Evolutionary conservation across 1,140 invertebrate genomes (phyloP), one percentile per base, ranked within the genome.

Genomic region (Calephelis nemesis): DNA sequence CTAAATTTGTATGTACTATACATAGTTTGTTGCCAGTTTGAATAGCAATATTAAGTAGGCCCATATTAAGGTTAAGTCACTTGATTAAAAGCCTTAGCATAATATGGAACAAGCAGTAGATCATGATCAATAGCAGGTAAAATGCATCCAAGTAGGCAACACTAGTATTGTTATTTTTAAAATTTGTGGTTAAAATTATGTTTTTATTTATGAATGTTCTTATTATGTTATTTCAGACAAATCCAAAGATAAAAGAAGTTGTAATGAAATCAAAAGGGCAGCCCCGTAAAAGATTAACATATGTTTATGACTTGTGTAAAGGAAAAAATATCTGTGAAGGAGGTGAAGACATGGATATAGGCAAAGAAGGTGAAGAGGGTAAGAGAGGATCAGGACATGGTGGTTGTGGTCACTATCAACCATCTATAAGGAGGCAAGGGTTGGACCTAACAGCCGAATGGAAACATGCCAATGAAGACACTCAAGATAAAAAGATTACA

Each of bases 221-320:
- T 39, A 19, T 64, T 30, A 8, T 62, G 64, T 63, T 62, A 9
- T 85, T 87, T 78, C 89, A 95, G 94, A 97, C 95, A 73, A 97
- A 98, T 94, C 97, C 98, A 66, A 99, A 99, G 93, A 98, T 99
- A 60, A 98, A 99, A 93, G 99, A 99, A 93, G 96, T 99, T 66
- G 94, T 99, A 0, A 95, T 96, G 92, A 99, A 99, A 92, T 97
- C 98, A 7, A 98, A 98, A 93, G 97, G 98, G n/a, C 98, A 99
- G 77, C 97, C 98, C 0, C 93, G 98, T 54, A 99, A 99, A 92
- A 93, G 99, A 63, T 92, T 99, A 47, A 96, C 97, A 12, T 97
- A 98, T 92, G 96, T 99, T 0, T 99, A 99, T 91, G 99, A 99
- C 88, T 90, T 99, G 7, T 99, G 99, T 90, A 99, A 99, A 93